phyloP scores from a whole-genome alignment of 1,140 invertebrate species.

The Drosophila rhopaloa region DNA sequence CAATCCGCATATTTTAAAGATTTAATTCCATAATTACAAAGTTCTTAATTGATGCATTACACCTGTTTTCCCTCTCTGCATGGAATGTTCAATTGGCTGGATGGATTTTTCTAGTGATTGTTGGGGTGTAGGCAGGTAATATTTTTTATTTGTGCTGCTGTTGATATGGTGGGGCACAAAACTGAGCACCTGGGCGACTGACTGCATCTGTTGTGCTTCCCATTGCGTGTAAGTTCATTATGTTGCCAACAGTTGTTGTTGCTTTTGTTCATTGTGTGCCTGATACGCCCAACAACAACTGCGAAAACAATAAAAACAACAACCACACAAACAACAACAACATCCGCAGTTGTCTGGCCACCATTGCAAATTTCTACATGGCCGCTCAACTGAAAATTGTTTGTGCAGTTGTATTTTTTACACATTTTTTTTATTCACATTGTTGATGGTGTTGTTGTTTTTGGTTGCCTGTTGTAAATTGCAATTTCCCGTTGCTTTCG shows the following conservation, averaged over 20 bases:
- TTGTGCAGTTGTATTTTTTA: slow-evolving; percentile 74
- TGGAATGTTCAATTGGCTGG: slow-evolving; percentile 26
- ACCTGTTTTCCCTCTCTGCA: slow-evolving; percentile 26
- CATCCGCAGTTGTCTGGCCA: slow-evolving; percentile 69
- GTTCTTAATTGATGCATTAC: slow-evolving; percentile 17
- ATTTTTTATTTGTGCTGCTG: slow-evolving; percentile 13
- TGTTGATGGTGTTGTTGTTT: slow-evolving; percentile 55
- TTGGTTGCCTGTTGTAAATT: slow-evolving; percentile 62
- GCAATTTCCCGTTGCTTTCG: slow-evolving; percentile 69
- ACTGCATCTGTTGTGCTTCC: slow-evolving; percentile 74
- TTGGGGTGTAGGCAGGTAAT: slow-evolving; percentile 6
- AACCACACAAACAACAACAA: slow-evolving; percentile 30
- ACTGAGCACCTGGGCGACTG: slow-evolving; percentile 29
- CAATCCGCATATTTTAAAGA: background rate
- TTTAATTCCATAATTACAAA: background rate
- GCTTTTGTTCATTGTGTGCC: slow-evolving; percentile 63
- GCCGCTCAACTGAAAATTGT: slow-evolving; percentile 84
- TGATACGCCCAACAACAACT: slow-evolving; percentile 58
- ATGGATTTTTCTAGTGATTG: slow-evolving; percentile 34
- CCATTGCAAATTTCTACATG: slow-evolving; percentile 84
- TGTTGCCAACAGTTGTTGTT: slow-evolving; percentile 59
- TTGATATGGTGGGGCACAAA: slow-evolving; percentile 41
- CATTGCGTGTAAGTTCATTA: slow-evolving; percentile 83
- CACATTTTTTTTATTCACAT: slow-evolving; percentile 44
- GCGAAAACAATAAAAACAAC: slow-evolving; percentile 27